A percentile compares a stretch with the other conserved stretches of the same genome.
Conservation (phyloP, 2,113 vertebrate species). For the Platichthys stellatus region DNA sequence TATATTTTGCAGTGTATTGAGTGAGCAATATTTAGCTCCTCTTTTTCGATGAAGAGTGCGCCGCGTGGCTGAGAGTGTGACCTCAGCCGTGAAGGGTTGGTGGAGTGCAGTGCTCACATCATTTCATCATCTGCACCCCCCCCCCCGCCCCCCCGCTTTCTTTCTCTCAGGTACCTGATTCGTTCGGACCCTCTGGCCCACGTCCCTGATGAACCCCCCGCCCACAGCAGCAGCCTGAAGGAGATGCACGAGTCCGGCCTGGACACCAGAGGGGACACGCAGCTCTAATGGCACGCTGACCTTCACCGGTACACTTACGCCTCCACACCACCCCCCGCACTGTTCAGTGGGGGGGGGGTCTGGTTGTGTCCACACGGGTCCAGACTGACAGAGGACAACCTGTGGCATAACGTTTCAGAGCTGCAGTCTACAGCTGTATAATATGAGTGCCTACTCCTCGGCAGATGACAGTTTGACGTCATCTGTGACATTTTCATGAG, state of each 20-base stretch:
- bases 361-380: conserved; percentile 14
- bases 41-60: background rate
- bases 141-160: background rate
- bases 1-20: background rate
- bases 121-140: background rate
- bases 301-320: conserved; percentile 3
- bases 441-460: conserved; percentile 60
- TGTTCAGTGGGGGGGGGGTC: background rate
- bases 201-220: conserved; percentile 85
- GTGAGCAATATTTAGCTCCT: background rate
- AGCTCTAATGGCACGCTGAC: conserved; percentile 59
- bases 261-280: conserved; percentile 86
- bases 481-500: conserved; percentile 47
- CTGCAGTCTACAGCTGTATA: conserved; percentile 41
- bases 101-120: background rate
- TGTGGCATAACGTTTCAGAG: conserved; percentile 28
- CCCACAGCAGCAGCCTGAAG: conserved; percentile 84
- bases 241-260: conserved; percentile 80
- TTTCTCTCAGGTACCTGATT: conserved; percentile 89
- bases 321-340: background rate
- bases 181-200: conserved; percentile 94
- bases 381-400: conserved; percentile 25
- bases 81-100: background rate
- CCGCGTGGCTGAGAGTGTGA: background rate
- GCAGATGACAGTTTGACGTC: conserved; percentile 30